Conservation (phyloP, 1,140 invertebrate genomes). For the Marisa cornuarietis region DNA sequence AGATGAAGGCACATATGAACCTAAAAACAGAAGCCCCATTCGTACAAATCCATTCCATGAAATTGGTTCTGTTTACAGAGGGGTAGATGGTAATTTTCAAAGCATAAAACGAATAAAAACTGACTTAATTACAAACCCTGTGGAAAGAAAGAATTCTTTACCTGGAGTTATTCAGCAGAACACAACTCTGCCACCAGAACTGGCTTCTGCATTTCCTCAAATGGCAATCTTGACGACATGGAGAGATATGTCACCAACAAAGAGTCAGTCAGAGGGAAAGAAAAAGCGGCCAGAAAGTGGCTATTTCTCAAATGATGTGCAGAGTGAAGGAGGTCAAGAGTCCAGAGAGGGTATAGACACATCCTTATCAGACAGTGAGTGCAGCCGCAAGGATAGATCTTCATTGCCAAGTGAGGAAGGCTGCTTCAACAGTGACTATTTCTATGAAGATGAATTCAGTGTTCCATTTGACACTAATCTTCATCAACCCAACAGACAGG, state of each 20-base stretch:
- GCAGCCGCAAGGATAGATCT: not conserved
- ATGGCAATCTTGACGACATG: conserved; percentile 35
- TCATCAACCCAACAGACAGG: conserved; percentile 14
- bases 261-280: conserved; percentile 29
- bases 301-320: conserved; percentile 47
- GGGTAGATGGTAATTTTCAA: not conserved
- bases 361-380: conserved; percentile 29
- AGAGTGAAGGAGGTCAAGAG: conserved; percentile 34
- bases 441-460: conserved; percentile 61
- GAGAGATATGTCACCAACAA: conserved; percentile 46
- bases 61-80: not conserved
- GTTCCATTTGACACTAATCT: conserved; percentile 61
- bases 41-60: conserved; percentile 21
- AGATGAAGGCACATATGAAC: conserved; percentile 1
- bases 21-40: conserved; percentile 20
- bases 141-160: conserved; percentile 23
- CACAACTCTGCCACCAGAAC: not conserved
- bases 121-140: conserved; percentile 9
- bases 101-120: conserved; percentile 15
- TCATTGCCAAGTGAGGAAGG: conserved; percentile 33
- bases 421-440: conserved; percentile 55
- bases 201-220: conserved; percentile 17
- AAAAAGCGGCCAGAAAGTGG: conserved; percentile 35
- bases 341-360: conserved; percentile 39
- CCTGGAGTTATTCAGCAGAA: not conserved